phyloP scores from a whole-genome alignment of 2,888 invertebrate genomes.

The Margaritifera margaritifera region DNA sequence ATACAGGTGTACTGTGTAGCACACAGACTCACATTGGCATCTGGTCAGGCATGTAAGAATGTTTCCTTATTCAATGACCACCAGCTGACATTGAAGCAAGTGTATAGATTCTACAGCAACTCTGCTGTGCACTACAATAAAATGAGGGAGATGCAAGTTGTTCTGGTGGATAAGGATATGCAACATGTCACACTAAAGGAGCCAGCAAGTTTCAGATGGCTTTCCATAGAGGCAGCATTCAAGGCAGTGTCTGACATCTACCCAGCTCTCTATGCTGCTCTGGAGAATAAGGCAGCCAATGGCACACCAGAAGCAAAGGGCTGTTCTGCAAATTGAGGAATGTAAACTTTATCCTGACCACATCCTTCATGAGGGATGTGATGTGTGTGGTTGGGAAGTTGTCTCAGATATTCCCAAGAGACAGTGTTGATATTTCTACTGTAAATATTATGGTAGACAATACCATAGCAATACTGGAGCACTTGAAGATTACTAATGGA shows the following conservation, averaged over 20 bases:
- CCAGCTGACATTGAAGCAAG: background rate
- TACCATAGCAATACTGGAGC: background rate
- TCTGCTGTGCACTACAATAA: conserved; percentile 7
- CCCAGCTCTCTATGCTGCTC: no score
- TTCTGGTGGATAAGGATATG: conserved; percentile 1
- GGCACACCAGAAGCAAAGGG: conserved; percentile 3
- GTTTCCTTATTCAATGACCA: conserved; percentile 1
- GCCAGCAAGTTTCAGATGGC: conserved; percentile 8
- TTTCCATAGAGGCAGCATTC: conserved; percentile 11
- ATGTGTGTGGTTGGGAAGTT: conserved; percentile 8
- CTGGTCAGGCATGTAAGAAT: no score
- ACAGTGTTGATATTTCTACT: conserved; percentile 7
- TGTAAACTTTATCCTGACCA: conserved; percentile 2
- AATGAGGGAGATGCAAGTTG: background rate
- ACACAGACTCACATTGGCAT: no score
- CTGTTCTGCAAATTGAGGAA: background rate
- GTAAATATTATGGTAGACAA: conserved; percentile 5
- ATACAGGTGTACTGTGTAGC: no score
- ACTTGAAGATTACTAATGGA: conserved; percentile 7
- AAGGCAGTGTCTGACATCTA: no score
- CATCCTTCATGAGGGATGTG: no score
- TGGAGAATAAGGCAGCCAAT: no score
- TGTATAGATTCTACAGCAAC: conserved; percentile 9
- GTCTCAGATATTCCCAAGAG: conserved; percentile 14
- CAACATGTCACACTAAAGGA: conserved; percentile 2